Evolutionary conservation across 2,888 invertebrate genomes (phyloP).

Genomic region (Tolmerus cingulatus): DNA sequence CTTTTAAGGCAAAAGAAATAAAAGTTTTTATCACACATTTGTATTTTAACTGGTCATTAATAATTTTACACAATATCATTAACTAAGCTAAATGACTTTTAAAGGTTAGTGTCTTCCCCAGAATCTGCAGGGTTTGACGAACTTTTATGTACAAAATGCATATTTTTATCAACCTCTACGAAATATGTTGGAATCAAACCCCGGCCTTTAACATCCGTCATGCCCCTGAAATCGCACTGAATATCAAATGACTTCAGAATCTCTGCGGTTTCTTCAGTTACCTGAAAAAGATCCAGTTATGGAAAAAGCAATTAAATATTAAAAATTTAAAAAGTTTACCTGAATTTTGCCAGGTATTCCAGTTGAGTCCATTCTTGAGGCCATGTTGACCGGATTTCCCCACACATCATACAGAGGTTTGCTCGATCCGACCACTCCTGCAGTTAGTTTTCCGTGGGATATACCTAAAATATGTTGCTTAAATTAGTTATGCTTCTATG

Average conservation of each 20-base stretch:
- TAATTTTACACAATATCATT: neutral
- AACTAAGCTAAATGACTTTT: neutral
- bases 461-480: slow-evolving; percentile 66
- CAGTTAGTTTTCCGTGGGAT: slow-evolving; percentile 88
- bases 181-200: slow-evolving; percentile 76
- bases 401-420: slow-evolving; percentile 97
- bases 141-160: slow-evolving; percentile 62
- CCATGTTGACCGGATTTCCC: slow-evolving; percentile 97
- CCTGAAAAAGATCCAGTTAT: slow-evolving; percentile 59
- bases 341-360: slow-evolving; percentile 83
- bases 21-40: neutral
- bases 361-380: slow-evolving; percentile 94
- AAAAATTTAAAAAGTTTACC: slow-evolving; percentile 60
- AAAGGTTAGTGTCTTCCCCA: neutral
- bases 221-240: slow-evolving; percentile 73
- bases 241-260: slow-evolving; percentile 74
- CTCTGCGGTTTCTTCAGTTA: slow-evolving; percentile 76
- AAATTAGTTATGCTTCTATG: neutral
- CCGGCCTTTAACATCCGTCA: slow-evolving; percentile 76
- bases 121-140: neutral
- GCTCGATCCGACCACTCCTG: slow-evolving; percentile 92
- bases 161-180: slow-evolving; percentile 71
- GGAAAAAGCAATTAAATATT: neutral
- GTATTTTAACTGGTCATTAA: neutral
- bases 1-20: neutral